A percentile compares a stretch with the other conserved stretches of the same genome.
phyloP scores from a whole-genome alignment of 2,888 invertebrate genomes.

The Coleophora deauratella region DNA sequence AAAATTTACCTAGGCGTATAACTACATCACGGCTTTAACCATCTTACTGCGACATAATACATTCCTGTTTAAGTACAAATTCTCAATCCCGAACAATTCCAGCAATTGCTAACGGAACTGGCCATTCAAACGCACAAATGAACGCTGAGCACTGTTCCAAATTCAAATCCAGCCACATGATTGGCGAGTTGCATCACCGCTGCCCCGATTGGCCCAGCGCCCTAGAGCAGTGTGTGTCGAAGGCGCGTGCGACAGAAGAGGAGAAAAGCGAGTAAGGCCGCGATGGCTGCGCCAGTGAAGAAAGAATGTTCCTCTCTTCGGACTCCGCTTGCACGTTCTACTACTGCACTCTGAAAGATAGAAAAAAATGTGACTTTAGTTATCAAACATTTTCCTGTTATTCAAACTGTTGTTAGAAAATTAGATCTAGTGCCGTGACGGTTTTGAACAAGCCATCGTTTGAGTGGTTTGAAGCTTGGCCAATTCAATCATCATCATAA shows the following conservation, averaged over 20 bases:
- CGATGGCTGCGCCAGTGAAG: slow-evolving; percentile 59
- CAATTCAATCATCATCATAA: no score
- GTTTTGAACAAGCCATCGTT: no score
- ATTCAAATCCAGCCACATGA: slow-evolving; percentile 3
- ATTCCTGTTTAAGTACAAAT: no score
- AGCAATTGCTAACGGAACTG: no score
- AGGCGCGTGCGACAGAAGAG: slow-evolving; percentile 54
- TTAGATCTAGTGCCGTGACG: no score
- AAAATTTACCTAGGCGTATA: no score
- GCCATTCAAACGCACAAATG: slow-evolving; percentile 5
- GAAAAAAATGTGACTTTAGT: not conserved
- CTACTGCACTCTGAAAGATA: slow-evolving; percentile 53
- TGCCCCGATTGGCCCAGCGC: not conserved
- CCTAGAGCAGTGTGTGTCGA: slow-evolving; percentile 48
- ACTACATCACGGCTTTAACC: no score
- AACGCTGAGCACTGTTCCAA: slow-evolving; percentile 1
- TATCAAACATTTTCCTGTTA: not conserved
- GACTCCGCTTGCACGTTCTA: slow-evolving; percentile 52
- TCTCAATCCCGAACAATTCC: no score
- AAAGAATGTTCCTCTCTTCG: slow-evolving; percentile 56
- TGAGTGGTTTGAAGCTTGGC: no score
- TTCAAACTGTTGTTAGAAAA: no score
- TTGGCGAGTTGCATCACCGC: slow-evolving; percentile 2
- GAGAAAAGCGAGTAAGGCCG: slow-evolving; percentile 55
- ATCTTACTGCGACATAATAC: no score